Conservation (phyloP, 2,888 invertebrate genomes). For the Phytoseiulus persimilis region DNA sequence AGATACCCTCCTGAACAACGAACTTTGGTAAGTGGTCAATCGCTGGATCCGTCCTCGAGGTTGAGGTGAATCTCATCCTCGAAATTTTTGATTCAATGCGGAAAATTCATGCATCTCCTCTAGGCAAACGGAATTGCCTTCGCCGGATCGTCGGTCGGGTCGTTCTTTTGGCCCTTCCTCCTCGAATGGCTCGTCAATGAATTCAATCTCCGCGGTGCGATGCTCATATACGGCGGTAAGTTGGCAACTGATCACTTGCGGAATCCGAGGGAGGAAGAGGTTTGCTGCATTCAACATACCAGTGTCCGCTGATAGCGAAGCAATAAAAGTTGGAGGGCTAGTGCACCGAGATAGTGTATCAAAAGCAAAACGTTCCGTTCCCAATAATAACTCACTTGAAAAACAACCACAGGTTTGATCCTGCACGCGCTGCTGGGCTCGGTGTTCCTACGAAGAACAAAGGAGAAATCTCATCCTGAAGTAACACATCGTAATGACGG, state of each 20-base stretch:
- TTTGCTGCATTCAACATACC: no score
- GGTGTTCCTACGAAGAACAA: background rate
- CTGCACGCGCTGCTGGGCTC: slow-evolving; percentile 11
- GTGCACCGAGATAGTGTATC: no score
- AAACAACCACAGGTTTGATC: slow-evolving; percentile 6
- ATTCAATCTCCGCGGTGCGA: slow-evolving; percentile 20
- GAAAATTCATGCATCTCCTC: background rate
- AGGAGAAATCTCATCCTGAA: background rate
- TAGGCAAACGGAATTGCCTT: slow-evolving; percentile 31
- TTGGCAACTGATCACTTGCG: background rate
- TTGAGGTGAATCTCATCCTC: background rate
- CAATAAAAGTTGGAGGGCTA: no score
- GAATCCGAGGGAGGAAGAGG: background rate
- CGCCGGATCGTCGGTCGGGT: slow-evolving; percentile 10
- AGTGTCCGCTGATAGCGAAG: no score
- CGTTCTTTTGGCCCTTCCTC: slow-evolving; percentile 23
- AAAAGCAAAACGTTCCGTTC: no score
- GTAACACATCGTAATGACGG: background rate
- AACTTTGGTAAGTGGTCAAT: background rate
- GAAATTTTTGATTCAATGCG: no score
- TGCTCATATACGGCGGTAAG: slow-evolving; percentile 35
- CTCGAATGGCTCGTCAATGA: slow-evolving; percentile 12
- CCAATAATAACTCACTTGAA: no score
- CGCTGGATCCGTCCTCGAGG: background rate
- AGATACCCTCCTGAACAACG: slow-evolving; percentile 19